Conservation (phyloP, 2,888 invertebrate genomes). For the Drosophila colorata region DNA sequence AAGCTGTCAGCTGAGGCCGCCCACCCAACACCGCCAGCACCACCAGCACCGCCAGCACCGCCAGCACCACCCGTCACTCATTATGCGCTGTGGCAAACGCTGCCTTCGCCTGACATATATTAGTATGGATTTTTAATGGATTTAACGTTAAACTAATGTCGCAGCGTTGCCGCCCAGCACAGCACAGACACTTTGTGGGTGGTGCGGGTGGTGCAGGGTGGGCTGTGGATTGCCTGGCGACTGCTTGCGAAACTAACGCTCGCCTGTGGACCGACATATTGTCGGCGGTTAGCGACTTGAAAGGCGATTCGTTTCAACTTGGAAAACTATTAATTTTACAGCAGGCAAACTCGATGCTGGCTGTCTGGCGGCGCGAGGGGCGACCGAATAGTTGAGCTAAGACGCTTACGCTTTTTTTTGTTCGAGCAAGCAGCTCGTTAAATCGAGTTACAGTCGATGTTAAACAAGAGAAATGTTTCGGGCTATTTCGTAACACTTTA, state of each 20-base stretch:
- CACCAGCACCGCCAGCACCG: neutral
- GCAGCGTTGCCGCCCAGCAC: constrained; percentile 49
- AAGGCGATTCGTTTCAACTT: constrained; percentile 84
- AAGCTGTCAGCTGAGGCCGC: constrained; percentile 48
- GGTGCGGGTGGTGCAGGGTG: neutral
- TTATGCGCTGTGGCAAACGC: constrained; percentile 71
- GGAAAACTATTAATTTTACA: constrained; percentile 83
- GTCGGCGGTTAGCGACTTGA: constrained; percentile 81
- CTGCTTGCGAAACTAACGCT: constrained; percentile 21
- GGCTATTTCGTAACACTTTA: too few relatives aligned
- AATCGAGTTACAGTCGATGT: too few relatives aligned
- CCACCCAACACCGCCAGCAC: constrained; percentile 2
- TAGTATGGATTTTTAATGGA: constrained; percentile 80
- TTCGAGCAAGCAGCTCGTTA: neutral
- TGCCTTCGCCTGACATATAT: constrained; percentile 71
- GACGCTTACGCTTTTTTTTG: constrained; percentile 7
- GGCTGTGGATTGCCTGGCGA: constrained; percentile 7
- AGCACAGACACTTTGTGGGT: constrained; percentile 34
- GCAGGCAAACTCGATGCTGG: constrained; percentile 5
- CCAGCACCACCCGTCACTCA: constrained; percentile 63
- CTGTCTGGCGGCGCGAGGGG: neutral
- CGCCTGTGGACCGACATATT: constrained; percentile 74
- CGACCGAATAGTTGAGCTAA: neutral
- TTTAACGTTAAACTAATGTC: constrained; percentile 73
- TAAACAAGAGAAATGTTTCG: too few relatives aligned